Evolutionary conservation across 1,140 invertebrate genomes (phyloP).

Genomic region (Pseudomyrmex sp.): DNA sequence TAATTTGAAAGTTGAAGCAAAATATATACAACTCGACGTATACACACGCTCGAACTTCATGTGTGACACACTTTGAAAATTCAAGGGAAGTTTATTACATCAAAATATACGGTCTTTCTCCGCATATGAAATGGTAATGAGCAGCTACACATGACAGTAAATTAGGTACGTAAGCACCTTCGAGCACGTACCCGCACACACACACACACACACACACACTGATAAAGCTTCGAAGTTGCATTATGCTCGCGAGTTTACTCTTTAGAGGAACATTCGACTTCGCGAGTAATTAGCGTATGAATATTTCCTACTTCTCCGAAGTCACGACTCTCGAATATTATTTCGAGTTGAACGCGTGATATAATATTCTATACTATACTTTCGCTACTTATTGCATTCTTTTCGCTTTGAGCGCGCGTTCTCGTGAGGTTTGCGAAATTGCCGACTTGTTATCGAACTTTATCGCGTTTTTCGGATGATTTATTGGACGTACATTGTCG

Average conservation of each 20-base stretch:
- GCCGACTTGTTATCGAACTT: not conserved
- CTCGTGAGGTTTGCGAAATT: not conserved
- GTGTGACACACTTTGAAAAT: not conserved
- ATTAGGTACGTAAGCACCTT: conserved; percentile 33
- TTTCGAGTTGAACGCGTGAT: too few relatives aligned
- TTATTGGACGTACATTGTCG: conserved; percentile 37
- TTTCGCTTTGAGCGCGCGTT: not conserved
- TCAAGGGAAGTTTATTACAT: not conserved
- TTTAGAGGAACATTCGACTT: not conserved
- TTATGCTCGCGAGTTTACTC: not conserved
- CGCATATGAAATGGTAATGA: too few relatives aligned
- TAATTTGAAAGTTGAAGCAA: too few relatives aligned
- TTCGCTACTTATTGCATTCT: not conserved
- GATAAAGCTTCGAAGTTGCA: not conserved
- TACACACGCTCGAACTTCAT: too few relatives aligned
- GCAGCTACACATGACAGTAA: conserved; percentile 3
- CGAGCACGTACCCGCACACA: not conserved
- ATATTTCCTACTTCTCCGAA: too few relatives aligned
- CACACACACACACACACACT: not conserved
- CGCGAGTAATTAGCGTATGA: too few relatives aligned
- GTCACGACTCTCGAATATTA: too few relatives aligned
- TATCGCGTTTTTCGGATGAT: conserved; percentile 27
- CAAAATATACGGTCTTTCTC: not conserved
- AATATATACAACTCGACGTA: too few relatives aligned
- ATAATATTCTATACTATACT: not conserved